Percentiles rank a stretch among this genome's conserved stretches.
These are phyloP conservation scores for Syngnathus rostellatus DNA, from an alignment of 2,797 vertebrate species.

Conservation along the genomic window DNA sequence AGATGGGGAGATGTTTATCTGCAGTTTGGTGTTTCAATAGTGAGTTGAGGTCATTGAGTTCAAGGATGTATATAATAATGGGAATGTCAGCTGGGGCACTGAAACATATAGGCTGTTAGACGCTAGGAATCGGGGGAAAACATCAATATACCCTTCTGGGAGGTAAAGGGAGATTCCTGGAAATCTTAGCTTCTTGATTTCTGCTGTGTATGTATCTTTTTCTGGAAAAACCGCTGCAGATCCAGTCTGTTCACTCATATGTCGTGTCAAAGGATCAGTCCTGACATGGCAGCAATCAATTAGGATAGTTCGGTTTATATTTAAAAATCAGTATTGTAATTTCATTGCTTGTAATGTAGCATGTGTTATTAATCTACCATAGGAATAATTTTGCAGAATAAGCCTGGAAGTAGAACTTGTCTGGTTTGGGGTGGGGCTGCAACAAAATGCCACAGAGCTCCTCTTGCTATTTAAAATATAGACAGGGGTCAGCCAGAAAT, in stretches of 20 bases:
- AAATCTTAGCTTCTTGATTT: not conserved
- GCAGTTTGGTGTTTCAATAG: constrained; percentile 12
- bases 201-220: not conserved
- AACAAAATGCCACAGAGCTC: constrained; percentile 35
- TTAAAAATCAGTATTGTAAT: constrained; percentile 52
- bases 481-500: constrained; percentile 33
- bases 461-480: constrained; percentile 23
- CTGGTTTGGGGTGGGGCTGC: constrained; percentile 15
- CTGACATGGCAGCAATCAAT: not conserved
- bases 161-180: not conserved
- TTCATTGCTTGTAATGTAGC: constrained; percentile 8
- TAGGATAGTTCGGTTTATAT: constrained; percentile 8
- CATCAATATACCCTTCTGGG: constrained; percentile 19
- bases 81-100: constrained; percentile 41
- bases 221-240: not conserved
- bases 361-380: constrained; percentile 53
- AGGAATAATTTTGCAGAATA: constrained; percentile 61
- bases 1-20: constrained; percentile 13
- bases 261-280: not conserved
- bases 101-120: constrained; percentile 31
- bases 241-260: not conserved
- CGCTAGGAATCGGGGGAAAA: constrained; percentile 17
- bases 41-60: not conserved
- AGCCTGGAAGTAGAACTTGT: constrained; percentile 20
- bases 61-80: constrained; percentile 31